phyloP scores from a whole-genome alignment of 2,888 invertebrate genomes.

The Epirrhoe alternata region DNA sequence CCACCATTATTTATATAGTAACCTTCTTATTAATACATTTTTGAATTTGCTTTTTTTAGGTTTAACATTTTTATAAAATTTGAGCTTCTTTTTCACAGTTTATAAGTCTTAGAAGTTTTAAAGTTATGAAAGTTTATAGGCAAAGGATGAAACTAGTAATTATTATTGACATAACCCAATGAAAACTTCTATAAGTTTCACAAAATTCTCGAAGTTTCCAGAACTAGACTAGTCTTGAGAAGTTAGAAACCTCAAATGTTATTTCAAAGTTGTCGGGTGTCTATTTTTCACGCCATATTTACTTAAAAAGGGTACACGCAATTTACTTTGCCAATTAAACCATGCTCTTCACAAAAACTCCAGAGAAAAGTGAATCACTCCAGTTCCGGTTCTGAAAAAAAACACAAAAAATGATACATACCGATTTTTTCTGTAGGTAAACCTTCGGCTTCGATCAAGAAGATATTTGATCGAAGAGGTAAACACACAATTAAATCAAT shows the following conservation, averaged over 20 bases:
- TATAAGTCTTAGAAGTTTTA: not conserved
- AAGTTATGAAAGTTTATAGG: conserved; percentile 3
- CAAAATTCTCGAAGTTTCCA: not conserved
- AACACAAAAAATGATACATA: no score
- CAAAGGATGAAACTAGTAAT: conserved; percentile 18
- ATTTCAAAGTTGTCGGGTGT: not conserved
- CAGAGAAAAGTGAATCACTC: no score
- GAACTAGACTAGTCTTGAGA: not conserved
- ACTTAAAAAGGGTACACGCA: not conserved
- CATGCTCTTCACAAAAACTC: no score
- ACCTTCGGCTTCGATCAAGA: no score
- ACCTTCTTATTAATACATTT: no score
- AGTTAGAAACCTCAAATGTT: not conserved
- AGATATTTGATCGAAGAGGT: no score
- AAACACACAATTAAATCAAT: no score
- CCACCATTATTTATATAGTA: no score
- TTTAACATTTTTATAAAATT: not conserved
- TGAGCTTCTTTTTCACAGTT: not conserved
- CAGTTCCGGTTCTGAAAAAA: no score
- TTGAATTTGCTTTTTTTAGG: not conserved
- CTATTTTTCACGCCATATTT: not conserved
- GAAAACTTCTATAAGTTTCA: not conserved
- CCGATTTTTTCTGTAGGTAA: no score
- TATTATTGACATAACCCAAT: conserved; percentile 13
- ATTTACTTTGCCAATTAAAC: no score